Conservation (phyloP, 2,888 invertebrate species). For the Meliscaeva auricollis region DNA sequence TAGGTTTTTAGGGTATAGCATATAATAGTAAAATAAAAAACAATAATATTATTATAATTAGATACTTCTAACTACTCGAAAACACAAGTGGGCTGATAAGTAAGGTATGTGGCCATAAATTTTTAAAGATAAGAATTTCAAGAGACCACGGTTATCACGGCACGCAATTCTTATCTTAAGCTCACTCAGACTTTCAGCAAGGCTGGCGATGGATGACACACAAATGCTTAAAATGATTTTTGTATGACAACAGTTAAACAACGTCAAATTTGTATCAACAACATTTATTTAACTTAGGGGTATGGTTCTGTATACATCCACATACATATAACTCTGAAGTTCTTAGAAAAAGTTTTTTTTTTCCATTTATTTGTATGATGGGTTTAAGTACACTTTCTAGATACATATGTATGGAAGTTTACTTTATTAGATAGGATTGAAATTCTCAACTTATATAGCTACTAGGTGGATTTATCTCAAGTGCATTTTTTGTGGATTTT, state of each 20-base stretch:
- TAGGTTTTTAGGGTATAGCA: too few species aligned
- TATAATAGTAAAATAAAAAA: too few species aligned
- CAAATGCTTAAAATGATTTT: slow-evolving; percentile 29
- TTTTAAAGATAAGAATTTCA: slow-evolving; percentile 29
- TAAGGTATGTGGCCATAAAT: slow-evolving; percentile 19
- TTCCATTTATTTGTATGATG: too few species aligned
- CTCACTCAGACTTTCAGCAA: slow-evolving; percentile 37
- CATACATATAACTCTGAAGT: too few species aligned
- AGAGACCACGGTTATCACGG: slow-evolving; percentile 59
- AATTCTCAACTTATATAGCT: too few species aligned
- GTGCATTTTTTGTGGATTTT: too few species aligned
- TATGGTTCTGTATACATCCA: neutral
- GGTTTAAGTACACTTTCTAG: too few species aligned
- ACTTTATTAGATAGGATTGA: too few species aligned
- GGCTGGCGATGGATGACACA: slow-evolving; percentile 48
- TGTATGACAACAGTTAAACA: slow-evolving; percentile 39
- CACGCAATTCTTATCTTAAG: slow-evolving; percentile 71
- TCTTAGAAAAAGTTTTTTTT: too few species aligned
- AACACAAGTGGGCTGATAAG: slow-evolving; percentile 8
- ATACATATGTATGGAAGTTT: too few species aligned
- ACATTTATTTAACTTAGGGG: neutral
- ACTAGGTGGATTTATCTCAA: too few species aligned
- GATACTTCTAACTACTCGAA: slow-evolving; percentile 24
- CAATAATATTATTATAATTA: neutral
- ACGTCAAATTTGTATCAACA: neutral